Conservation (phyloP, 2,888 invertebrate genomes). For the Charanyca ferruginea region DNA sequence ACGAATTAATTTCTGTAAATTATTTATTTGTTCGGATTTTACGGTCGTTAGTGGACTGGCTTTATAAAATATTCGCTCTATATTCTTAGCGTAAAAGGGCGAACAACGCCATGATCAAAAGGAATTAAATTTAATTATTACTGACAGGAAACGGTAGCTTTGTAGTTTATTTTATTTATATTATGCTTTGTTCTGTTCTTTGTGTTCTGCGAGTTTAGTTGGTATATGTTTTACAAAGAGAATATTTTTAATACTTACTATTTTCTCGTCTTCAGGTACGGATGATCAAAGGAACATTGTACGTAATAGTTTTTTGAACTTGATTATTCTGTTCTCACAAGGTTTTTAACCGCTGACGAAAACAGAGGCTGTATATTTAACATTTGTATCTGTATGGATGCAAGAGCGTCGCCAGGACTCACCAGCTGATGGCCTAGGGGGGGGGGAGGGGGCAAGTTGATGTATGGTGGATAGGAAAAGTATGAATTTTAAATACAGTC, state of each 20-base stretch:
- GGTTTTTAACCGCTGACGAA: too few relatives aligned
- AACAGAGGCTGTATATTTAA: too few relatives aligned
- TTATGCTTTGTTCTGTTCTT: slow-evolving; percentile 1
- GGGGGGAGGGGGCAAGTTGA: too few relatives aligned
- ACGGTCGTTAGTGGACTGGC: not conserved
- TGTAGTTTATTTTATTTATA: slow-evolving; percentile 26
- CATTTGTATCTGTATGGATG: too few relatives aligned
- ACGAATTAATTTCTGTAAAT: slow-evolving; percentile 3
- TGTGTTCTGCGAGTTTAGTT: slow-evolving; percentile 1
- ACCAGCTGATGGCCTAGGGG: too few relatives aligned
- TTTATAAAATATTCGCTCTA: slow-evolving; percentile 4
- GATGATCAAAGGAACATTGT: not conserved
- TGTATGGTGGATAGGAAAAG: too few relatives aligned
- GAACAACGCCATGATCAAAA: slow-evolving; percentile 26
- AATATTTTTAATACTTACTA: not conserved
- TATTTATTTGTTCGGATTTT: slow-evolving; percentile 9
- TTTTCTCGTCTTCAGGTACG: not conserved
- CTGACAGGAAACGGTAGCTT: slow-evolving; percentile 13
- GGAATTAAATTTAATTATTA: slow-evolving; percentile 32
- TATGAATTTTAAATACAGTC: too few relatives aligned
- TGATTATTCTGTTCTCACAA: not conserved
- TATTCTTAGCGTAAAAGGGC: slow-evolving; percentile 16
- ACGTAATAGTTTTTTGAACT: not conserved
- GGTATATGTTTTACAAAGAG: not conserved
- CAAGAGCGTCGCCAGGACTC: too few relatives aligned